These are phyloP conservation scores for Harlomillsia oculata DNA, from an alignment of 1,140 invertebrate genomes.

Conservation along the genomic window DNA sequence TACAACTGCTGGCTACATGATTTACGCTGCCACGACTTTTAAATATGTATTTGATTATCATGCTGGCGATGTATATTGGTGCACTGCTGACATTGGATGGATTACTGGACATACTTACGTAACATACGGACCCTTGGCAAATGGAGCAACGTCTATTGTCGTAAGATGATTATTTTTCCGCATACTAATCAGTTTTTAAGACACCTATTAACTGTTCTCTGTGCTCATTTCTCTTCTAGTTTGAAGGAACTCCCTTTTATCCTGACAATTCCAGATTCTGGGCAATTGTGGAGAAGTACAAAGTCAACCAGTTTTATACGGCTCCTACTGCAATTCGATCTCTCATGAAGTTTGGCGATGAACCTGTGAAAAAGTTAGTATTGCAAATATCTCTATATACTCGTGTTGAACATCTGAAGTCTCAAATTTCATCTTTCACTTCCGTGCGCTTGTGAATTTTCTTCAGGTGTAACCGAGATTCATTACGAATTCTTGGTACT, in stretches of 20 bases:
- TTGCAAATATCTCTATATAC: conserved; percentile 40
- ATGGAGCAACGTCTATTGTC: conserved; percentile 83
- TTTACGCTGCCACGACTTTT: conserved; percentile 63
- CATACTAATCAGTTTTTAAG: not conserved
- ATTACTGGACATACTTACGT: conserved; percentile 96
- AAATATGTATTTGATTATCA: conserved; percentile 94
- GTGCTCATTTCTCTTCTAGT: conserved; percentile 51
- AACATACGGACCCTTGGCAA: conserved; percentile 85
- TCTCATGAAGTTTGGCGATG: conserved; percentile 86
- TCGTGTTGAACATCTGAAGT: too few relatives aligned
- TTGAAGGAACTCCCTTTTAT: conserved; percentile 90
- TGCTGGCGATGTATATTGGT: conserved; percentile 82
- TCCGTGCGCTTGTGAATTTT: too few relatives aligned
- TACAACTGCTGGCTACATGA: conserved; percentile 83
- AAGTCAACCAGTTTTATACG: conserved; percentile 94
- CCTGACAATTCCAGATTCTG: conserved; percentile 84
- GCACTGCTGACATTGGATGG: conserved; percentile 99
- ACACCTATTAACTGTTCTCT: not conserved
- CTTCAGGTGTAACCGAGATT: conserved; percentile 49
- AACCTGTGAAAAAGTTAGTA: conserved; percentile 58
- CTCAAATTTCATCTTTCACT: too few relatives aligned
- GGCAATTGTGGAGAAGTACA: conserved; percentile 85
- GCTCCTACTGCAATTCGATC: conserved; percentile 94
- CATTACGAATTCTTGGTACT: conserved; percentile 76
- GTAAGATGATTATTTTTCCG: conserved; percentile 46